Percentiles rank a stretch among this genome's conserved stretches.
These are phyloP conservation scores for Barbus barbus DNA, from an alignment of 2,113 vertebrate species.

Conservation along the genomic window DNA sequence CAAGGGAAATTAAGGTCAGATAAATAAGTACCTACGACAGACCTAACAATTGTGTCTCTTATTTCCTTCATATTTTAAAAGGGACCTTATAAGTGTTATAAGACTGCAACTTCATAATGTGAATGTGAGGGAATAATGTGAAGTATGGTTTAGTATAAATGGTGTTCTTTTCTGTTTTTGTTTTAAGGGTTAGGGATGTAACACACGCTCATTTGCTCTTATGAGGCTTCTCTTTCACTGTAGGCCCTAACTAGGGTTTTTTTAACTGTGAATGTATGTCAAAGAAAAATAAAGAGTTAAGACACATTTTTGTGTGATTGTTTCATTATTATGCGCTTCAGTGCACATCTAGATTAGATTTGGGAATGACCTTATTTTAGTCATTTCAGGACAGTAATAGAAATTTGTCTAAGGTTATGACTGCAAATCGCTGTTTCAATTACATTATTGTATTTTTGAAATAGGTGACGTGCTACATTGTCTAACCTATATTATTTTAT, in stretches of 20 bases:
- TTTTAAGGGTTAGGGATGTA: slow-evolving; percentile 2
- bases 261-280: slow-evolving; percentile 54
- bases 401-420: not conserved
- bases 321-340: not conserved
- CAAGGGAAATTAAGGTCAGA: not conserved
- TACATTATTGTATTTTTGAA: not conserved
- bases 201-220: slow-evolving; percentile 3
- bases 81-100: slow-evolving; percentile 13
- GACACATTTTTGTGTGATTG: slow-evolving; percentile 4
- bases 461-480: not conserved
- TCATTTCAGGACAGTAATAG: not conserved
- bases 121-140: slow-evolving; percentile 12
- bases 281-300: slow-evolving; percentile 64
- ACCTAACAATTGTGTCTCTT: not conserved
- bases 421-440: not conserved
- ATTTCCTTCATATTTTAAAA: slow-evolving; percentile 1
- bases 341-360: too few species aligned
- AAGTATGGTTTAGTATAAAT: slow-evolving; percentile 4
- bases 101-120: not conserved
- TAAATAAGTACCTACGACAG: not conserved
- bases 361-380: not conserved
- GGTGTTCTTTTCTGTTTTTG: not conserved
- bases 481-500: too few species aligned
- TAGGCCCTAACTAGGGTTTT: not conserved
- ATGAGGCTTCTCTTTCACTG: slow-evolving; percentile 13